Conservation (phyloP, 2,888 invertebrate genomes). For the Tricholauxania praeusta region DNA sequence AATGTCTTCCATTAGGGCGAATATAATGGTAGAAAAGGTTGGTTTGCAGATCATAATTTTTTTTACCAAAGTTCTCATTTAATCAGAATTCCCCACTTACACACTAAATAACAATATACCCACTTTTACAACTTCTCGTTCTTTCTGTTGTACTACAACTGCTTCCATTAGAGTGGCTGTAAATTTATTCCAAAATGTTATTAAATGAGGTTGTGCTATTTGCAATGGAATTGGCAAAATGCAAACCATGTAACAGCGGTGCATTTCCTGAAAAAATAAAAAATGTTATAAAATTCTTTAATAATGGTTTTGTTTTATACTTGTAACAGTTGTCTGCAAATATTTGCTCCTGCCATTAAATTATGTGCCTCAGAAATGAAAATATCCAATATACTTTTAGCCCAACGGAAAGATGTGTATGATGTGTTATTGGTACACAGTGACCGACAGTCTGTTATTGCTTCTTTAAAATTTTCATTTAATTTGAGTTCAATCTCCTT, state of each 20-base stretch:
- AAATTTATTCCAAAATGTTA: constrained; percentile 59
- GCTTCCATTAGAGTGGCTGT: constrained; percentile 57
- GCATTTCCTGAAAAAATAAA: constrained; percentile 49
- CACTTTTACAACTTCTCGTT: constrained; percentile 50
- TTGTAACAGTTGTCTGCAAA: constrained; percentile 51
- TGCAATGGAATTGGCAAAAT: constrained; percentile 58
- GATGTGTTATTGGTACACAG: constrained; percentile 52
- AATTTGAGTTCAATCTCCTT: constrained; percentile 50
- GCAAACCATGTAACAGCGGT: constrained; percentile 59
- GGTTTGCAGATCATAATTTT: too few relatives aligned
- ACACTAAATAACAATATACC: background rate
- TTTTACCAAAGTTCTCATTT: too few relatives aligned
- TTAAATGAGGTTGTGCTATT: constrained; percentile 53
- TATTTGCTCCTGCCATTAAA: constrained; percentile 51
- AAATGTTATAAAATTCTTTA: background rate
- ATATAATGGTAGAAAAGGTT: too few relatives aligned
- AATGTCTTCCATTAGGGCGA: too few relatives aligned
- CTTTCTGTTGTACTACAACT: constrained; percentile 49
- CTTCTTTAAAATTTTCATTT: constrained; percentile 41
- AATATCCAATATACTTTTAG: constrained; percentile 59
- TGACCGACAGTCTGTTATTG: constrained; percentile 47
- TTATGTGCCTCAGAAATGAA: constrained; percentile 60
- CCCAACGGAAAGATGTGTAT: constrained; percentile 61
- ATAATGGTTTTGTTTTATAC: constrained; percentile 39
- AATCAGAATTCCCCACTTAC: too few relatives aligned